Conservation (phyloP, 2,113 vertebrate species). For the Sceloporus tristichus region DNA sequence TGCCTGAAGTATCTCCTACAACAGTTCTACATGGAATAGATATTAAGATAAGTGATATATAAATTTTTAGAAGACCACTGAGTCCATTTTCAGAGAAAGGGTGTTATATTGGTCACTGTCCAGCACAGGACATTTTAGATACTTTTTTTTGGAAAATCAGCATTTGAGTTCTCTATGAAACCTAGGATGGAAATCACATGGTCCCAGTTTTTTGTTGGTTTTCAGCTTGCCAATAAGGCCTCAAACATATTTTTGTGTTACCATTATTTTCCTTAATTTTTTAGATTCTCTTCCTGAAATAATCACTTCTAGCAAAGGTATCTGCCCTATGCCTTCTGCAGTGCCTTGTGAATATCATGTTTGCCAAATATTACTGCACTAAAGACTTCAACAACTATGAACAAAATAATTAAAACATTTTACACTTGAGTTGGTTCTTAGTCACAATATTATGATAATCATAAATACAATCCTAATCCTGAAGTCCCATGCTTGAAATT, state of each 20-base stretch:
- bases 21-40: too few relatives aligned
- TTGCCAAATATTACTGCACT: neutral
- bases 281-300: neutral
- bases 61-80: too few relatives aligned
- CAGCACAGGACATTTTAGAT: neutral
- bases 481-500: conserved; percentile 25
- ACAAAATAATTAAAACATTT: neutral
- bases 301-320: neutral
- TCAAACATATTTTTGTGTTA: neutral
- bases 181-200: neutral
- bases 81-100: too few relatives aligned
- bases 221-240: neutral
- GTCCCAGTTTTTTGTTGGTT: neutral
- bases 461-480: neutral
- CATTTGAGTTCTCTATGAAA: neutral
- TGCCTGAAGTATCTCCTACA: too few relatives aligned
- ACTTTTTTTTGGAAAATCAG: neutral
- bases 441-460: neutral
- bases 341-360: neutral
- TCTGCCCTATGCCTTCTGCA: neutral
- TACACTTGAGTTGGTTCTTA: conserved; percentile 19
- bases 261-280: neutral
- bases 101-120: too few relatives aligned
- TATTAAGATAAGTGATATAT: too few relatives aligned
- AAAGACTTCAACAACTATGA: conserved; percentile 9